Evolutionary conservation across 2,888 invertebrate genomes (phyloP), one percentile per base, ranked within the genome.

Genomic region (Cryptus armator): DNA sequence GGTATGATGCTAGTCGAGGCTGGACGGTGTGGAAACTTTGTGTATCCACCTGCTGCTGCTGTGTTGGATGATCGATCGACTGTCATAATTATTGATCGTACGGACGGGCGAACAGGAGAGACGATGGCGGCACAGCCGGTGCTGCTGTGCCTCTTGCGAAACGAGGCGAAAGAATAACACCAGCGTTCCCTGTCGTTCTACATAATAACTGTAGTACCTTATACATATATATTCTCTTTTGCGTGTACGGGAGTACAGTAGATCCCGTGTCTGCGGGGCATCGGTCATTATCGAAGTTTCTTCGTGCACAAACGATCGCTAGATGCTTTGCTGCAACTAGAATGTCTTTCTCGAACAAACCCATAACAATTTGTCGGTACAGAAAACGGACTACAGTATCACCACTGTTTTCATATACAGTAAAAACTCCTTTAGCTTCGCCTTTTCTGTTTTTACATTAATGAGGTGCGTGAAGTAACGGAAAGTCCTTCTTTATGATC

Each of bases 71-170:
- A 87, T 86, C 84, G 84, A 83, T 87, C 82, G 80, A 80, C 82
- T 83, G 84, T 84, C 86, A 81, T 83, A 71, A 86, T 84, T 87
- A 87, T 84, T 86, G 86, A 87, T 87, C 77, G 62, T 64, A 48
- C 32, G 6, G 66, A 77, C 37, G 62, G 62, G 75, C 48, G 51
- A 48, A 48, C 67, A 59, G 16, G 64, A 67, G 74, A 29, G 72
- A 64, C 48, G 67, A 7, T 64, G 80, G 64, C 48, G 43, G 67
- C 29, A 51, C 76, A 85, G 80, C 76, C 72, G 83, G 76, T 67
- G 51, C 72, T 53, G 24, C 37, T 37, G 10, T 48, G 19, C 48
- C 77, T 48, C 75, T 75, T 82, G 76, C 79, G 74, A 32, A 51
- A 48, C 14, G 32, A 56, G 14, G 68, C 16, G 62, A 62, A 81